Conservation (phyloP, 1,140 invertebrate species). For the Drusus annulatus region DNA sequence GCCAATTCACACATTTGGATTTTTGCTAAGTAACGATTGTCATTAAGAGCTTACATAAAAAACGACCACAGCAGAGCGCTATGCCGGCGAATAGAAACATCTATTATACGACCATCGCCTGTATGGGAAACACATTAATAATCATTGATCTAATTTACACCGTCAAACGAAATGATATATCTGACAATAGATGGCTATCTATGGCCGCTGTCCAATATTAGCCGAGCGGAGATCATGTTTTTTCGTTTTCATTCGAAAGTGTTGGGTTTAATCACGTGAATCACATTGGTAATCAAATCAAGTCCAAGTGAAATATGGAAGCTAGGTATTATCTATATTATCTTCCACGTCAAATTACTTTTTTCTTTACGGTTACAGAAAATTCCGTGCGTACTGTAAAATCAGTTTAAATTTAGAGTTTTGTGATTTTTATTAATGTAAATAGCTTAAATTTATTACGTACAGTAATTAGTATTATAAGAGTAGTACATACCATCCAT, state of each 20-base stretch:
- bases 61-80: slow-evolving; percentile 41
- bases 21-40: slow-evolving; percentile 59
- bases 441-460: too few relatives aligned
- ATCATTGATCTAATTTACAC: slow-evolving; percentile 58
- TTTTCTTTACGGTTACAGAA: too few relatives aligned
- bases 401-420: too few relatives aligned
- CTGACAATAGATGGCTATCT: slow-evolving; percentile 36
- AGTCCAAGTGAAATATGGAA: not conserved
- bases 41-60: slow-evolving; percentile 54
- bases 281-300: not conserved
- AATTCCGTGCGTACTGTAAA: too few relatives aligned
- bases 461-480: too few relatives aligned
- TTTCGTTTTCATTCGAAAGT: too few relatives aligned
- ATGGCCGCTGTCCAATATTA: too few relatives aligned
- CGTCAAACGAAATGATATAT: slow-evolving; percentile 56
- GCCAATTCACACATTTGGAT: slow-evolving; percentile 53
- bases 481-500: too few relatives aligned
- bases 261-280: not conserved
- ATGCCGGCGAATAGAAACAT: slow-evolving; percentile 23
- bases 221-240: too few relatives aligned
- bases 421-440: too few relatives aligned
- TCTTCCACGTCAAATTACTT: too few relatives aligned
- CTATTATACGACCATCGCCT: slow-evolving; percentile 1
- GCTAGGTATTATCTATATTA: not conserved
- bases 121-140: slow-evolving; percentile 59